phyloP scores from a whole-genome alignment of 2,797 vertebrate genomes.

The Propithecus deckenii region DNA sequence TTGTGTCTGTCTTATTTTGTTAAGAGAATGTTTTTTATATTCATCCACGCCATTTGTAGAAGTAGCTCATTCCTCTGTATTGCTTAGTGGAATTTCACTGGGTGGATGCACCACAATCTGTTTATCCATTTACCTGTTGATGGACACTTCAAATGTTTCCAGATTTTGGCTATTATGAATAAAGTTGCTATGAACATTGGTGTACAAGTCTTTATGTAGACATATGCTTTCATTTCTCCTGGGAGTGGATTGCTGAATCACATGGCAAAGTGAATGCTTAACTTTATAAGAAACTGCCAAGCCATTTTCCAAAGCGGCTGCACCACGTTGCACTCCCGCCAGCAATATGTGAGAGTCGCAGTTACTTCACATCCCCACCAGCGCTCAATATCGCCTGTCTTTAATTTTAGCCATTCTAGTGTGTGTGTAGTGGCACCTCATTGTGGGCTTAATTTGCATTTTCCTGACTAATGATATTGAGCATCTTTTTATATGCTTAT shows the following conservation, averaged over 20 bases:
- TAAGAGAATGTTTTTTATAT: background rate
- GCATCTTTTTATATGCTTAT: conserved; percentile 29
- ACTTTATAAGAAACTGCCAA: background rate
- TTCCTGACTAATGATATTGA: conserved; percentile 34
- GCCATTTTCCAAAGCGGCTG: background rate
- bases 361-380: background rate
- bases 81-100: background rate
- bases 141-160: background rate
- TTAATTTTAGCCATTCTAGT: background rate
- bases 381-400: background rate
- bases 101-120: background rate
- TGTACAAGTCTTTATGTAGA: background rate
- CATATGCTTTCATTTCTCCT: background rate
- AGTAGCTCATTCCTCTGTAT: background rate
- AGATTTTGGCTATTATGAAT: background rate
- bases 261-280: background rate
- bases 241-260: background rate
- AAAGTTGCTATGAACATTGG: background rate
- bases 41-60: background rate
- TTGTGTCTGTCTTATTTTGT: background rate
- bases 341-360: background rate
- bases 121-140: background rate
- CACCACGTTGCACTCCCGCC: background rate
- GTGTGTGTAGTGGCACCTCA: background rate
- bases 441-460: conserved; percentile 38